Percentiles rank a stretch among this genome's conserved stretches.
Conservation (phyloP, 2,888 invertebrate species). For the Pteria penguin region DNA sequence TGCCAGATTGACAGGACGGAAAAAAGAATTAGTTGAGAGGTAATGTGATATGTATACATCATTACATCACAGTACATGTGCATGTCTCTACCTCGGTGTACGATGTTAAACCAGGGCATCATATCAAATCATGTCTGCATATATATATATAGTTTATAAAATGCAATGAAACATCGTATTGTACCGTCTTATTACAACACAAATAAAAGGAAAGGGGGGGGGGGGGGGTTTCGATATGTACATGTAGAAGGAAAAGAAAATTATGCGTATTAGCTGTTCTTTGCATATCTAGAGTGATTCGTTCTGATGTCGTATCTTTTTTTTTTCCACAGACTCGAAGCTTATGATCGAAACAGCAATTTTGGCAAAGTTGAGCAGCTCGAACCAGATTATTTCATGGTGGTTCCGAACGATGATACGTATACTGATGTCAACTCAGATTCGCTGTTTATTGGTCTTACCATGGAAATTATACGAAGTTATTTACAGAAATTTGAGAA, state of each 20-base stretch:
- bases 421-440: constrained; percentile 18
- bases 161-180: too few species aligned
- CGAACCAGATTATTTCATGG: constrained; percentile 10
- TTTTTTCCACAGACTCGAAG: constrained; percentile 1
- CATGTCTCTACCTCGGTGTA: too few species aligned
- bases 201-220: too few species aligned
- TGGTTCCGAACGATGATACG: not conserved
- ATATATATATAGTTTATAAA: too few species aligned
- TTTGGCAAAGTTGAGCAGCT: constrained; percentile 6
- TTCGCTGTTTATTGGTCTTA: not conserved
- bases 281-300: too few species aligned
- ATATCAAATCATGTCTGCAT: too few species aligned
- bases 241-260: too few species aligned
- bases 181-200: too few species aligned
- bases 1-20: constrained; percentile 4
- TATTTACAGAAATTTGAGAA: constrained; percentile 10
- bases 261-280: too few species aligned
- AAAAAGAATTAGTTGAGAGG: constrained; percentile 29
- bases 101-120: too few species aligned
- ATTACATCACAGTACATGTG: not conserved
- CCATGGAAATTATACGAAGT: not conserved
- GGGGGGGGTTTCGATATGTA: too few species aligned
- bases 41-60: not conserved
- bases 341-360: constrained; percentile 20
- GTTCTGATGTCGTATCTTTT: not conserved